A percentile compares a stretch with the other conserved stretches of the same genome.
These are phyloP conservation scores for Capitulum mitella DNA, from an alignment of 2,888 invertebrate species.

Conservation along the genomic window DNA sequence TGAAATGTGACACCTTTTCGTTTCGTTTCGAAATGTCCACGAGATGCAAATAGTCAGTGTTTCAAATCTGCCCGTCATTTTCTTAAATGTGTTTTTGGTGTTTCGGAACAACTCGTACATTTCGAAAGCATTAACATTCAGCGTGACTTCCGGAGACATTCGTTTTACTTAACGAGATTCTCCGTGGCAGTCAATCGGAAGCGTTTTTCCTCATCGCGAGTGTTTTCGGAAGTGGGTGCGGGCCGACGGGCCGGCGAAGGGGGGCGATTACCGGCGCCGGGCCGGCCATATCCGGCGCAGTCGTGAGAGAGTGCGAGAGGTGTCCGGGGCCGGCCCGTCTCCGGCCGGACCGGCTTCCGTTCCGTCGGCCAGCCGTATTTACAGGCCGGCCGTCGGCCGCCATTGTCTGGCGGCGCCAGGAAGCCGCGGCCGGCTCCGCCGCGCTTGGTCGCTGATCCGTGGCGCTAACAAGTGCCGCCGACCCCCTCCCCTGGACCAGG, in stretches of 20 bases:
- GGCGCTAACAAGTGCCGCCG: background rate
- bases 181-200: no score
- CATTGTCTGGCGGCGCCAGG: background rate
- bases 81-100: no score
- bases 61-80: no score
- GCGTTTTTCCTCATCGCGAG: background rate
- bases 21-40: no score
- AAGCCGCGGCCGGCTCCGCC: background rate
- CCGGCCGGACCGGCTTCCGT: background rate
- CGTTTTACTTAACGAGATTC: no score
- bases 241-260: background rate
- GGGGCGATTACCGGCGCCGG: background rate
- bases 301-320: background rate
- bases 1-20: no score
- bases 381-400: background rate
- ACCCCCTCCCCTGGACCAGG: background rate
- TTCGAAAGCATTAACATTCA: no score
- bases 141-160: no score
- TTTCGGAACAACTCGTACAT: no score
- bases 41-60: no score
- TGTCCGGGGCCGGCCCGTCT: background rate
- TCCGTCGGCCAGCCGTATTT: background rate
- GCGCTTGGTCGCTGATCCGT: slow-evolving; percentile 8
- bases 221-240: background rate
- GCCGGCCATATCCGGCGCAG: background rate